These are phyloP conservation scores for Genyomyrus donnyi DNA, from an alignment of 2,113 vertebrate species.

Conservation along the genomic window DNA sequence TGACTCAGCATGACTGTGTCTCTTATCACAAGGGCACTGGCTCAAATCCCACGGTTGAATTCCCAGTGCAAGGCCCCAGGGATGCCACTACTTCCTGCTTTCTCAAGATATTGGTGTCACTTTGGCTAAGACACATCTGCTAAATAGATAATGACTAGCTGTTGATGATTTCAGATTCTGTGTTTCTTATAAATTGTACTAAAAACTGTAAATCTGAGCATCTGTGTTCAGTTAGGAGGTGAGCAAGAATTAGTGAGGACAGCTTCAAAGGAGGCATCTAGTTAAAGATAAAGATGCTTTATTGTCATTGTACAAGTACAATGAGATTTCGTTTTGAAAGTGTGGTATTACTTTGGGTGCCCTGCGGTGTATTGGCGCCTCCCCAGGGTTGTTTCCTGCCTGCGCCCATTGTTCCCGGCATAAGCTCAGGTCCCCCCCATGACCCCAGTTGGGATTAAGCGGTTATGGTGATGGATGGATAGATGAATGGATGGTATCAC, in stretches of 20 bases:
- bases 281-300: background rate
- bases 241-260: background rate
- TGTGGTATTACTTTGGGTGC: background rate
- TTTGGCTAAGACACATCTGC: background rate
- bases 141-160: background rate
- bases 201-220: background rate
- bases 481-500: too few species aligned
- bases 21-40: background rate
- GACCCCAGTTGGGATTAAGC: too few species aligned
- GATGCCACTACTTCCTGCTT: background rate
- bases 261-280: background rate
- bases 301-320: too few species aligned
- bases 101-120: background rate
- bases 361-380: too few species aligned
- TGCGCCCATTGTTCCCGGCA: too few species aligned
- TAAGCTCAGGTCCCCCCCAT: too few species aligned
- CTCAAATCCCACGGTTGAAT: background rate
- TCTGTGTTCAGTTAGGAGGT: background rate
- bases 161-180: background rate
- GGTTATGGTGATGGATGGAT: too few species aligned
- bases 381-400: too few species aligned
- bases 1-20: background rate
- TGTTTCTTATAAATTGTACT: background rate
- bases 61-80: background rate
- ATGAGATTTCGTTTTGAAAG: background rate